A percentile compares a stretch with the other conserved stretches of the same genome.
These are phyloP conservation scores for Diadegma fenestrale DNA, from an alignment of 2,888 invertebrate species.

Conservation along the genomic window DNA sequence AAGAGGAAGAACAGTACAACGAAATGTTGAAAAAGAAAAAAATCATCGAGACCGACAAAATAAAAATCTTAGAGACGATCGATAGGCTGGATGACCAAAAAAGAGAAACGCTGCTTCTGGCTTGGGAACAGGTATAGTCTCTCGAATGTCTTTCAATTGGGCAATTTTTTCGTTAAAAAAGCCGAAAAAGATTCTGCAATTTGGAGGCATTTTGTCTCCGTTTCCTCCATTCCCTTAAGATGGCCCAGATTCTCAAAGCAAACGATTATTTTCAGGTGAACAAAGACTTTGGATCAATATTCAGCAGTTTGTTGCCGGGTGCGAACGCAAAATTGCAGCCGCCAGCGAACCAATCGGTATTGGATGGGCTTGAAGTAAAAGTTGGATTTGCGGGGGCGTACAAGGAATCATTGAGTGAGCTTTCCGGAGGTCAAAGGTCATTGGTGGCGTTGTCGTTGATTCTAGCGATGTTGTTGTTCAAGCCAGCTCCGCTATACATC, in stretches of 20 bases:
- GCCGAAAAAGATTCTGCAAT: background rate
- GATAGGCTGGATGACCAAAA: slow-evolving; percentile 96
- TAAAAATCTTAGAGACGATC: slow-evolving; percentile 92
- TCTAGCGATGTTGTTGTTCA: slow-evolving; percentile 97
- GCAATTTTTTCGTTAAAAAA: background rate
- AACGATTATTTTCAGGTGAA: slow-evolving; percentile 88
- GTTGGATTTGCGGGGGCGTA: slow-evolving; percentile 97
- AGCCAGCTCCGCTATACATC: slow-evolving; percentile 99
- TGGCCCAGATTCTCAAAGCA: too few relatives aligned
- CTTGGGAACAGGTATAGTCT: slow-evolving; percentile 89
- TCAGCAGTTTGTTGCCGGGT: slow-evolving; percentile 95
- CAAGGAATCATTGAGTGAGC: slow-evolving; percentile 98
- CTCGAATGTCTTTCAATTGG: background rate
- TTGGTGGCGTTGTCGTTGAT: slow-evolving; percentile 98
- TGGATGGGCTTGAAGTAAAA: slow-evolving; percentile 95
- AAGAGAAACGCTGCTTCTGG: slow-evolving; percentile 91
- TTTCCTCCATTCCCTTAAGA: background rate
- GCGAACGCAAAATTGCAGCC: slow-evolving; percentile 95
- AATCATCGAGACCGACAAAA: slow-evolving; percentile 91
- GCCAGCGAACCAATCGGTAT: slow-evolving; percentile 89
- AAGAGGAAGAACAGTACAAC: slow-evolving; percentile 93
- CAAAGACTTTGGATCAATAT: slow-evolving; percentile 97
- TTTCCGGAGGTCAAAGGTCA: slow-evolving; percentile 98
- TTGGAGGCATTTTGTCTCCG: background rate
- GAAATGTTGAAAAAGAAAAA: slow-evolving; percentile 90